A percentile compares a stretch with the other conserved stretches of the same genome.
These are phyloP conservation scores for Aplochiton taeniatus DNA, from an alignment of 2,797 vertebrate species.

Conservation along the genomic window DNA sequence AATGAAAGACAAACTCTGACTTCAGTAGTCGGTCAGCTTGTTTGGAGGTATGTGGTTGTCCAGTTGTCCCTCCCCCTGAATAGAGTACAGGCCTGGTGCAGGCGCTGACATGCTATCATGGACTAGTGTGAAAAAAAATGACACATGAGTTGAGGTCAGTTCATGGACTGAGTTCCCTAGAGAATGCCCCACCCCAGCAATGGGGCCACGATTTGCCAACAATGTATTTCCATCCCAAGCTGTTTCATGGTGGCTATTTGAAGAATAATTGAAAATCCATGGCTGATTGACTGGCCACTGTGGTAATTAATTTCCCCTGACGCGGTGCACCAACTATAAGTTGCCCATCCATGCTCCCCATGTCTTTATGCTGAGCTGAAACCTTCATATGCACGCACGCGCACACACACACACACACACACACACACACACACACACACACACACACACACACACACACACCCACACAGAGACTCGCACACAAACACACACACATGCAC, in stretches of 20 bases:
- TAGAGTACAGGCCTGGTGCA: too few species aligned
- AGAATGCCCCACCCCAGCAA: too few species aligned
- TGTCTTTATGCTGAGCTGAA: conserved; percentile 2
- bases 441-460: neutral
- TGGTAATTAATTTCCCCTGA: conserved; percentile 67
- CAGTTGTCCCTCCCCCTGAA: too few species aligned
- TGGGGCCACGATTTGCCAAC: conserved; percentile 7
- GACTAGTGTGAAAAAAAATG: too few species aligned
- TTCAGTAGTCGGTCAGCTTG: conserved; percentile 22
- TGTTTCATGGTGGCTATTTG: conserved; percentile 50
- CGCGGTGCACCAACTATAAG: conserved; percentile 44
- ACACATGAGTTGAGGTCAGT: conserved; percentile 26
- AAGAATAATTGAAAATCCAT: conserved; percentile 72
- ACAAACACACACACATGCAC: neutral
- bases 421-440: neutral
- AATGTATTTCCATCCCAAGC: conserved; percentile 52
- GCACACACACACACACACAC: neutral
- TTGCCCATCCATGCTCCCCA: conserved; percentile 27
- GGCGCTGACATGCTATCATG: too few species aligned
- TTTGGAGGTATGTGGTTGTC: neutral
- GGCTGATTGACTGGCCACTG: conserved; percentile 66
- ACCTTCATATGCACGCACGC: neutral
- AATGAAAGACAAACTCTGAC: neutral
- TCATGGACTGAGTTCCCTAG: conserved; percentile 51
- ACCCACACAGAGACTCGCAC: neutral